A percentile compares a stretch with the other conserved stretches of the same genome.
Evolutionary conservation across 2,797 vertebrate genomes (phyloP).

Genomic region (Liparis tanakae): DNA sequence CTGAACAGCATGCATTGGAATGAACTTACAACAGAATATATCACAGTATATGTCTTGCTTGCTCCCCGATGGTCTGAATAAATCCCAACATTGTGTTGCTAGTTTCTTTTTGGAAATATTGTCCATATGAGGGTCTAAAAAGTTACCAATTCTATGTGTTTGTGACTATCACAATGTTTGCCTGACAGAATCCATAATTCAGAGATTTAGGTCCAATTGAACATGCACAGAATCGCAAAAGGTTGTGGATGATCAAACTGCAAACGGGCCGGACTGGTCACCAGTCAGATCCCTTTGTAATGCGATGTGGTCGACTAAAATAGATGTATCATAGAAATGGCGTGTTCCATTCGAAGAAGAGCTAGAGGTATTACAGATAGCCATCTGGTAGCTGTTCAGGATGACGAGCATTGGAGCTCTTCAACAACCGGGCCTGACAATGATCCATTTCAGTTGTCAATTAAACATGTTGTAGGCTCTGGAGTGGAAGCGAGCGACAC

Average conservation of each 20-base stretch:
- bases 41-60: background rate
- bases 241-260: background rate
- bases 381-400: conserved; percentile 66
- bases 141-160: background rate
- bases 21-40: background rate
- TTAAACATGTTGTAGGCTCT: conserved; percentile 69
- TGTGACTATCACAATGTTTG: background rate
- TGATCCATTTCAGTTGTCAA: conserved; percentile 71
- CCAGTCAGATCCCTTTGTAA: conserved; percentile 10
- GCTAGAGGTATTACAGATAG: conserved; percentile 56
- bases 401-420: conserved; percentile 64
- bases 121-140: background rate
- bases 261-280: background rate
- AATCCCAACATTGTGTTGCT: background rate
- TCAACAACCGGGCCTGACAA: conserved; percentile 69
- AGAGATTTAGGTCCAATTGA: background rate
- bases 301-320: background rate
- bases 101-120: background rate
- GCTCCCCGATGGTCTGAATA: background rate
- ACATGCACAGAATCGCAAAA: background rate
- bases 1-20: background rate
- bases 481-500: conserved; percentile 49
- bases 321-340: conserved; percentile 12
- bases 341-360: conserved; percentile 46
- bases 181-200: background rate